Conservation (phyloP, 2,797 vertebrate species). For the Pterois miles region DNA sequence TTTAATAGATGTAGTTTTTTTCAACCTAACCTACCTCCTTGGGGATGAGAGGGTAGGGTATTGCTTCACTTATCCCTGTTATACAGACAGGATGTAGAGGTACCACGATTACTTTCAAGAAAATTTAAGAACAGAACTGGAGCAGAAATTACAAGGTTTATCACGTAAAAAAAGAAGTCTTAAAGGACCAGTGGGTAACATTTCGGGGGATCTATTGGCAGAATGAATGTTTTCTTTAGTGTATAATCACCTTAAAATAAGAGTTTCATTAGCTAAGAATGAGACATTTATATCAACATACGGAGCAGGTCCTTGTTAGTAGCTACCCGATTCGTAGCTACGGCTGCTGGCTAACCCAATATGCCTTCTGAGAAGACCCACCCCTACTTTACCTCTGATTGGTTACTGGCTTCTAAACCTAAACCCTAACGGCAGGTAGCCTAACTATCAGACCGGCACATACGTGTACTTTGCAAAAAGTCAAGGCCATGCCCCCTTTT, state of each 20-base stretch:
- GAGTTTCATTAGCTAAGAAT: too few species aligned
- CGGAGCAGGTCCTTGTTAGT: neutral
- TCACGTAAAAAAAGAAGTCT: neutral
- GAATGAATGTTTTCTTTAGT: neutral
- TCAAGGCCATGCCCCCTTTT: too few species aligned
- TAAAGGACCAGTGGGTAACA: neutral
- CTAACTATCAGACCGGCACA: too few species aligned
- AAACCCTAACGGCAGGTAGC: neutral
- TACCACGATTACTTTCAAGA: neutral
- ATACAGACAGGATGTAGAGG: neutral
- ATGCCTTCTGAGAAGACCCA: neutral
- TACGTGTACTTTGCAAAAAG: too few species aligned
- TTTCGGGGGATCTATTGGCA: neutral
- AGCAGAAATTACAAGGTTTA: neutral
- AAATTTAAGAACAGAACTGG: neutral
- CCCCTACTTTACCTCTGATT: neutral
- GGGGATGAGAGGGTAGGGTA: neutral
- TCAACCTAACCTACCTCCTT: neutral
- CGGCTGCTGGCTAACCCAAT: neutral
- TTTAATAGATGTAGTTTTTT: neutral
- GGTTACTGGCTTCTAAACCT: neutral
- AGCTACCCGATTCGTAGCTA: accelerated
- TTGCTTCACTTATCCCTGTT: neutral
- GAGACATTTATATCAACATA: neutral
- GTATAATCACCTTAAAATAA: neutral